These are phyloP conservation scores for Helicoverpa zea DNA, from an alignment of 1,140 invertebrate species.

Conservation along the genomic window DNA sequence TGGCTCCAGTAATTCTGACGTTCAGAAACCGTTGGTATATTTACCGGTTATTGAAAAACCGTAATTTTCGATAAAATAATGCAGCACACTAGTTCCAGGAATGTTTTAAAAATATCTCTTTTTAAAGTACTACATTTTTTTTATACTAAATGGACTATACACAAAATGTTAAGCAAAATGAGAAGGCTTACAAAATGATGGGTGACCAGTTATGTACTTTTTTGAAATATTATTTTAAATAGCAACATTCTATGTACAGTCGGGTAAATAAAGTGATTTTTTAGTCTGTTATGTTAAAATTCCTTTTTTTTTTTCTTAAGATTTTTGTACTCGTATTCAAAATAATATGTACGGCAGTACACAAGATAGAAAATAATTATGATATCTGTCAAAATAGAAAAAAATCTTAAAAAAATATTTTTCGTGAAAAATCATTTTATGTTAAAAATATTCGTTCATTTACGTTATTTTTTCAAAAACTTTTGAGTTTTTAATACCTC, in stretches of 20 bases:
- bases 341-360: background rate
- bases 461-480: too few species aligned
- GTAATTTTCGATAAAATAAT: background rate
- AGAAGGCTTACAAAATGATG: background rate
- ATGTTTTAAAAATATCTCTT: background rate
- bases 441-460: background rate
- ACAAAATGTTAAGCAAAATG: background rate
- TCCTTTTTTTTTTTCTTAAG: background rate
- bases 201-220: constrained; percentile 5
- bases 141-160: too few species aligned
- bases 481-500: too few species aligned
- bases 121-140: constrained; percentile 3
- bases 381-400: constrained; percentile 22
- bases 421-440: background rate
- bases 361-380: background rate
- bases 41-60: background rate
- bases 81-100: background rate
- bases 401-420: background rate
- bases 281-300: background rate
- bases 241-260: background rate
- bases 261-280: background rate
- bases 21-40: too few species aligned
- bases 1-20: too few species aligned
- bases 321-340: constrained; percentile 15
- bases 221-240: background rate